phyloP scores from a whole-genome alignment of 2,113 vertebrate genomes.

The Anhinga rufa region DNA sequence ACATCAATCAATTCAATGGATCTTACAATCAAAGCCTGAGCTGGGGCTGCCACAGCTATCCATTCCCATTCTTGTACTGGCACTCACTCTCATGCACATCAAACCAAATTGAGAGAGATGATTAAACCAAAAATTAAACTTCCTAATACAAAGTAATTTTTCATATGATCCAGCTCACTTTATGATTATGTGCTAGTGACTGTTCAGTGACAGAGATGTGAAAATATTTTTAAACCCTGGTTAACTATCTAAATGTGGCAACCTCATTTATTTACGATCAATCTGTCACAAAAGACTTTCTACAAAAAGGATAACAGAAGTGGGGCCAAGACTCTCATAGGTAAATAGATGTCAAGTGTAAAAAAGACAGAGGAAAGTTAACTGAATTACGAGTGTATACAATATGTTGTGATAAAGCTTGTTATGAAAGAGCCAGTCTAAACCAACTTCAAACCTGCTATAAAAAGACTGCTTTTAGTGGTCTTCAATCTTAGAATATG shows the following conservation, averaged over 20 bases:
- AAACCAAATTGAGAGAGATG: not conserved
- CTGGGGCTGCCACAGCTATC: not conserved
- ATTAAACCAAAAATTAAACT: not conserved
- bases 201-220: not conserved
- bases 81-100: not conserved
- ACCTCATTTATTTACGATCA: not conserved
- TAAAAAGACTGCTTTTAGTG: not conserved
- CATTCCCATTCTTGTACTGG: not conserved
- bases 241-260: not conserved
- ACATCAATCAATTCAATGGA: accelerated
- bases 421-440: not conserved
- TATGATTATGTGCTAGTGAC: not conserved
- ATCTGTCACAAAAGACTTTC: not conserved
- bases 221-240: not conserved
- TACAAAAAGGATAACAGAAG: not conserved
- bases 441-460: not conserved
- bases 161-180: not conserved
- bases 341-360: not conserved
- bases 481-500: not conserved
- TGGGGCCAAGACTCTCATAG: not conserved
- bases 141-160: not conserved
- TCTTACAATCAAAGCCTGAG: not conserved
- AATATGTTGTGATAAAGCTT: not conserved
- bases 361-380: not conserved
- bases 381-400: not conserved